Evolutionary conservation across 2,888 invertebrate species (phyloP), one percentile per base, ranked within the genome.

Genomic region (Eupithecia tripunctaria): DNA sequence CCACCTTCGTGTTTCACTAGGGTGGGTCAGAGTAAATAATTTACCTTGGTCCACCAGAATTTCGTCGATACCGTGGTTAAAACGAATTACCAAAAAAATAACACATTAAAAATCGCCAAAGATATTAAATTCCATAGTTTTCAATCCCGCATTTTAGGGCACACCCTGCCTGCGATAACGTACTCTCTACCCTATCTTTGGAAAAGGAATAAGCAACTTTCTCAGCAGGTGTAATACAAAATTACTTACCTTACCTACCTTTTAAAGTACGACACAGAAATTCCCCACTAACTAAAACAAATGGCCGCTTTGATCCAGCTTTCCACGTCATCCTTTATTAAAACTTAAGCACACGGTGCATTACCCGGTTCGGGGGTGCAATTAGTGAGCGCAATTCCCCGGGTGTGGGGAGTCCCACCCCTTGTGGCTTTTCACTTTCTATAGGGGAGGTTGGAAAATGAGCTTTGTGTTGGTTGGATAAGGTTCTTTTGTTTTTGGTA

Each of bases 361-460:
- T 93, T 94, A 93, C 92, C 92, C 91, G 92, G 92, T 93, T 93
- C 90, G 86, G 89, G 85, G 86, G 86, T 82, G 92, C 93, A 94
- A 94, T 94, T 94, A 94, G 94, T 89, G 89, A 85, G 83, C 72
- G 80, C 82, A 83, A 82, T 83, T 82, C 84, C 81, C 82, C 85
- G 86, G 88, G 83, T 74, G 84, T 82, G 80, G 81, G 83, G 84
- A 80, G 83, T 77, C 77, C 80, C 82, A 64, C 64, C 64, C 64
- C 64, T 38, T 41, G 1, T 5, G 18, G 6, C 38, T 25, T 36
- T 4, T 36, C 63, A 32, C 64, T 38, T 14, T 41, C 10, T n/a
- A 32, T 25, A 38, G 64, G 38, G 64, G 36, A n/a, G 36, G n/a
- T 63, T n/a, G 41, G 12, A 74, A 68, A 68, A 66, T 60, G 38